These are phyloP conservation scores for Melanotus villosus DNA, from an alignment of 2,888 invertebrate species.

Conservation along the genomic window DNA sequence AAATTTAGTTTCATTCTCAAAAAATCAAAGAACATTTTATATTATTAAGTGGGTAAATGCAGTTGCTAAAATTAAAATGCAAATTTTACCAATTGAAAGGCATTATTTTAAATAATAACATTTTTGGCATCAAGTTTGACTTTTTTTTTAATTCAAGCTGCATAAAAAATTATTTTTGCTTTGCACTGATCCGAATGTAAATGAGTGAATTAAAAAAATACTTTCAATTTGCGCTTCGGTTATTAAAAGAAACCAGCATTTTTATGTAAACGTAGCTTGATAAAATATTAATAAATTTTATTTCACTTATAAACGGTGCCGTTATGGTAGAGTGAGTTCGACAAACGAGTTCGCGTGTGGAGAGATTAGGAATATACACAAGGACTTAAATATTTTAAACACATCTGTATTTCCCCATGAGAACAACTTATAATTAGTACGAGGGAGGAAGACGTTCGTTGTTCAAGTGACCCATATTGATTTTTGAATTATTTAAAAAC, in stretches of 20 bases:
- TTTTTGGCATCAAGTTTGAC: too few species aligned
- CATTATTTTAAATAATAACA: too few species aligned
- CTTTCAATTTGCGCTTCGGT: too few species aligned
- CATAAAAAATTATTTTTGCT: too few species aligned
- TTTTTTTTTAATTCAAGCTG: too few species aligned
- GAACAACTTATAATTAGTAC: conserved; percentile 57
- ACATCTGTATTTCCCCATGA: conserved; percentile 58
- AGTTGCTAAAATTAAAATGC: too few species aligned
- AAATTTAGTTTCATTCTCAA: too few species aligned
- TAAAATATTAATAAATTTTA: conserved; percentile 22
- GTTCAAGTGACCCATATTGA: conserved; percentile 49
- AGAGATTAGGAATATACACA: conserved; percentile 47
- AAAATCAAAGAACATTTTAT: too few species aligned
- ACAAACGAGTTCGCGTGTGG: conserved; percentile 50
- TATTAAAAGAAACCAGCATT: not conserved
- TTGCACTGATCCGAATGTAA: too few species aligned
- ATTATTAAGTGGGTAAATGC: too few species aligned
- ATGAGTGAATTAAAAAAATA: too few species aligned
- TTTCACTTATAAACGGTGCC: not conserved
- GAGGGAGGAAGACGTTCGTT: conserved; percentile 40
- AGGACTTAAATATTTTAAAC: conserved; percentile 53
- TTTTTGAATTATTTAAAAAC: conserved; percentile 48
- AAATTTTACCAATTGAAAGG: too few species aligned
- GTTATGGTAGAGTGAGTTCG: conserved; percentile 28
- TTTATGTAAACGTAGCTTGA: not conserved